These are phyloP conservation scores for Poeciliopsis presidionis DNA, from an alignment of 2,797 vertebrate genomes.

Conservation along the genomic window DNA sequence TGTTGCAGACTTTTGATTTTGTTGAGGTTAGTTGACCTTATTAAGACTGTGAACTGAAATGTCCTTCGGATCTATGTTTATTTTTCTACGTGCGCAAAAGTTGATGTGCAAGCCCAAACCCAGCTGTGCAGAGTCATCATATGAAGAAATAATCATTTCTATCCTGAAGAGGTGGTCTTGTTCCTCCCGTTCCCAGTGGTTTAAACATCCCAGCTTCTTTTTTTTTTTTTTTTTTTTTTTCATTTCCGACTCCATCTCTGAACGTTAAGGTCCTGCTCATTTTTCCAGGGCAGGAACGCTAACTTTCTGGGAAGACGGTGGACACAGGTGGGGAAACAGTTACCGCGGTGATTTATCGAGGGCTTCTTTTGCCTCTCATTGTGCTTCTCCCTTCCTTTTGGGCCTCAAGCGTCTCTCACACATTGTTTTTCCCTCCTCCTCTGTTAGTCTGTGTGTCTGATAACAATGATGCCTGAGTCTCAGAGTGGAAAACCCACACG, in stretches of 20 bases:
- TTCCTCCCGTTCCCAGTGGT: constrained; percentile 15
- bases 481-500: constrained; percentile 55
- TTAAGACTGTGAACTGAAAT: constrained; percentile 53
- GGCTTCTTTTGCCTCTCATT: constrained; percentile 66
- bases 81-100: constrained; percentile 42
- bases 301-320: constrained; percentile 70
- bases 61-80: constrained; percentile 50
- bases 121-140: constrained; percentile 31
- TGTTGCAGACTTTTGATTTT: constrained; percentile 51
- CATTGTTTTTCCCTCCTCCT: constrained; percentile 44
- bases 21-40: constrained; percentile 42
- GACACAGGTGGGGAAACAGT: constrained; percentile 80
- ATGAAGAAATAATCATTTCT: constrained; percentile 44
- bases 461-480: constrained; percentile 66
- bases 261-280: constrained; percentile 21
- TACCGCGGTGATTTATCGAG: constrained; percentile 73
- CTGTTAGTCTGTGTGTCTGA: constrained; percentile 51
- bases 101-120: constrained; percentile 31
- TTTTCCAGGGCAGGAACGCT: constrained; percentile 62
- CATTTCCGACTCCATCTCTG: constrained; percentile 47
- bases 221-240: constrained; percentile 1
- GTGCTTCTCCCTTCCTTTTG: constrained; percentile 70
- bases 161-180: constrained; percentile 40
- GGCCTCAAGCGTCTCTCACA: constrained; percentile 57
- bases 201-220: constrained; percentile 33